These are phyloP conservation scores for Trypoxylon attenuatum DNA, from an alignment of 2,888 invertebrate genomes.

Conservation along the genomic window DNA sequence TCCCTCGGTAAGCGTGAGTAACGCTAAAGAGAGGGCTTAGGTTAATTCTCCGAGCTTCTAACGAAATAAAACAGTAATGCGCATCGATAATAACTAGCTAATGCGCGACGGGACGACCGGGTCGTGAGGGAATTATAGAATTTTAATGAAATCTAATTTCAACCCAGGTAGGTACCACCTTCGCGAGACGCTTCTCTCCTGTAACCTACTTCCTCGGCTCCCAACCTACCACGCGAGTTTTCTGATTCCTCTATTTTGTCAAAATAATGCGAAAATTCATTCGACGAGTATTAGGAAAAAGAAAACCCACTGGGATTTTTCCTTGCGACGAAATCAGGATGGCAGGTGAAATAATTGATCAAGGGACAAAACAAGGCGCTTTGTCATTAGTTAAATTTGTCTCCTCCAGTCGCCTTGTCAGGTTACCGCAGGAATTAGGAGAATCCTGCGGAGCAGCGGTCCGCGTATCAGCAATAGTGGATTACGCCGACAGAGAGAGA, in stretches of 20 bases:
- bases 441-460: too few species aligned
- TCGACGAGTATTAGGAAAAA: not conserved
- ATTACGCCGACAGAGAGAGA: too few species aligned
- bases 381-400: too few species aligned
- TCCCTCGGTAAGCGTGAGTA: not conserved
- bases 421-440: too few species aligned
- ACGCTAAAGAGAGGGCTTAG: not conserved
- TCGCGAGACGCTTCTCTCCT: not conserved
- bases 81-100: not conserved
- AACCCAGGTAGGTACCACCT: not conserved
- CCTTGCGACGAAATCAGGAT: too few species aligned
- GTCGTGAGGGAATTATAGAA: not conserved
- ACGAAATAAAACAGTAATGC: too few species aligned
- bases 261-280: not conserved
- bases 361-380: too few species aligned
- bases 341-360: too few species aligned
- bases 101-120: not conserved
- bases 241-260: not conserved
- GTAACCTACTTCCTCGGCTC: not conserved
- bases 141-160: not conserved
- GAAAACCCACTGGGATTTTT: too few species aligned
- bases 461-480: too few species aligned
- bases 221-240: not conserved
- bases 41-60: not conserved
- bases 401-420: too few species aligned